phyloP scores from a whole-genome alignment of 2,888 invertebrate genomes.

The Sylvicola fuscatus region DNA sequence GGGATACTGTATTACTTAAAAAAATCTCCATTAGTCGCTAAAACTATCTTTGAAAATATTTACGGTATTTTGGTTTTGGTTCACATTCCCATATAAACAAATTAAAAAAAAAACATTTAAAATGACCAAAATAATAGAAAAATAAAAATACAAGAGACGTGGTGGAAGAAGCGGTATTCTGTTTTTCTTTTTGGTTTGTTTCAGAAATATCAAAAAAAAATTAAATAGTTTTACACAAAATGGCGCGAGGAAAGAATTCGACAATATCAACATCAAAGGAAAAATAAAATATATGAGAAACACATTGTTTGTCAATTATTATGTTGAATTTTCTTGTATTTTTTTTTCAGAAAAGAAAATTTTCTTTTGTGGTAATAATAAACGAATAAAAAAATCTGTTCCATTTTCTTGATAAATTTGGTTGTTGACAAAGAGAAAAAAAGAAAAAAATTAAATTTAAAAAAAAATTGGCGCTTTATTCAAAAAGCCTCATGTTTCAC shows the following conservation, averaged over 20 bases:
- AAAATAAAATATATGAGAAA: conserved; percentile 14
- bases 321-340: conserved; percentile 6
- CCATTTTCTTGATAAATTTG: too few relatives aligned
- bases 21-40: too few relatives aligned
- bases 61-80: too few relatives aligned
- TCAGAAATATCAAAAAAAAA: not conserved
- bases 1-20: too few relatives aligned
- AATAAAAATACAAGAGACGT: too few relatives aligned
- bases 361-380: not conserved
- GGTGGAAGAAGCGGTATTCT: too few relatives aligned
- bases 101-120: too few relatives aligned
- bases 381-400: not conserved
- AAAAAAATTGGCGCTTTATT: conserved; percentile 1
- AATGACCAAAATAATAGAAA: too few relatives aligned
- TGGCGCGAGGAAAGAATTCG: not conserved
- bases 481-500: conserved; percentile 23
- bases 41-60: too few relatives aligned
- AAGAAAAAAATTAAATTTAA: not conserved
- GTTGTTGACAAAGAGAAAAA: too few relatives aligned
- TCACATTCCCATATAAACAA: too few relatives aligned
- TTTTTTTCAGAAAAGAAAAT: conserved; percentile 8
- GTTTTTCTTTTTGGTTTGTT: too few relatives aligned
- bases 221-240: conserved; percentile 6
- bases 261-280: conserved; percentile 5
- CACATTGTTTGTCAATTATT: conserved; percentile 14